These are phyloP conservation scores for Solenopsis fugax DNA, from an alignment of 1,140 invertebrate genomes.

Conservation along the genomic window DNA sequence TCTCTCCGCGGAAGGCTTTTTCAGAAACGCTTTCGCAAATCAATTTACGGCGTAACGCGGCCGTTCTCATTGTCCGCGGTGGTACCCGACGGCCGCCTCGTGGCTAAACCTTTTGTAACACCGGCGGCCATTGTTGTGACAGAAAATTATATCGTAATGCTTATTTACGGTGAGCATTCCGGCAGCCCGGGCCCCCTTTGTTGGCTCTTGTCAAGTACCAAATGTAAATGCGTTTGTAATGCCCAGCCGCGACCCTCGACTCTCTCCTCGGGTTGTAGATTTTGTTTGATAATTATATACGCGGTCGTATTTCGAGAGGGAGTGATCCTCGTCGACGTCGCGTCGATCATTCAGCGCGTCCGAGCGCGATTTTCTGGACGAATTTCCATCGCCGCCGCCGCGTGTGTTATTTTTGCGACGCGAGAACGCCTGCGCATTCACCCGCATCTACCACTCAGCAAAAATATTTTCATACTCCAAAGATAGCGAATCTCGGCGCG, in stretches of 20 bases:
- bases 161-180: constrained; percentile 77
- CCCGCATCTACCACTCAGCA: constrained; percentile 14
- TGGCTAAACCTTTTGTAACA: constrained; percentile 85
- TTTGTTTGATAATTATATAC: constrained; percentile 58
- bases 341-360: constrained; percentile 29
- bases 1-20: constrained; percentile 79
- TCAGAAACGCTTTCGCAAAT: constrained; percentile 86
- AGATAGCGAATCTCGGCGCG: constrained; percentile 15
- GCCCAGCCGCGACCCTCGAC: constrained; percentile 30
- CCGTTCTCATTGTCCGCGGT: constrained; percentile 84
- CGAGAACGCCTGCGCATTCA: constrained; percentile 32
- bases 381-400: constrained; percentile 40
- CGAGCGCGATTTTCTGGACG: constrained; percentile 57
- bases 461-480: constrained; percentile 50
- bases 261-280: constrained; percentile 52
- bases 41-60: constrained; percentile 85
- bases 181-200: constrained; percentile 51
- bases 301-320: constrained; percentile 49
- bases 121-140: constrained; percentile 85
- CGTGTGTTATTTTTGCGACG: constrained; percentile 62
- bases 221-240: constrained; percentile 70
- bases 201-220: constrained; percentile 67
- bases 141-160: constrained; percentile 85
- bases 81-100: constrained; percentile 73
- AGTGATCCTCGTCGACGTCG: constrained; percentile 62